phyloP scores from a whole-genome alignment of 2,888 invertebrate genomes.

The Pristionchus fissidentatus region DNA sequence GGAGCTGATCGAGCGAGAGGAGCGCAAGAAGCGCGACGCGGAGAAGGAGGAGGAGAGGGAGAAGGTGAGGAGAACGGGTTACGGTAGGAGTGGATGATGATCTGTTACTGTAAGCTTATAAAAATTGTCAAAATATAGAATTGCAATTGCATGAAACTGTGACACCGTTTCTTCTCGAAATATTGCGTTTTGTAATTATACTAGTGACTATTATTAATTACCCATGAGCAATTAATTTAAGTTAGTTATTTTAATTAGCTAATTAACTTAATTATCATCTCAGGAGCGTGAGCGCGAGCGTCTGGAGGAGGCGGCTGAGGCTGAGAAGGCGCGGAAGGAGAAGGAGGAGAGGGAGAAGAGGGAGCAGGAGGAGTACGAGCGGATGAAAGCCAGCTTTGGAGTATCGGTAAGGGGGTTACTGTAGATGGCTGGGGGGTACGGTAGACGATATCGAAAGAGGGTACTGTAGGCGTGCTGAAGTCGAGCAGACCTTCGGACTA shows the following conservation, averaged over 20 bases:
- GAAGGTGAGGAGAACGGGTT: slow-evolving; percentile 64
- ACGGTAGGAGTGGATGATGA: no score
- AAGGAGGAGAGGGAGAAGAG: slow-evolving; percentile 70
- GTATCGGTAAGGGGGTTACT: slow-evolving; percentile 57
- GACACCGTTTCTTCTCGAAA: no score
- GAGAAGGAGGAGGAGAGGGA: slow-evolving; percentile 68
- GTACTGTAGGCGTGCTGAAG: no score
- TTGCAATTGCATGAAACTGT: no score
- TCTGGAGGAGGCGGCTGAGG: slow-evolving; percentile 63
- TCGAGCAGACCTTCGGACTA: no score
- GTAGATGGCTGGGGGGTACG: no score
- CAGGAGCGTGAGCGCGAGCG: slow-evolving; percentile 51
- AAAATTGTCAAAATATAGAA: background rate
- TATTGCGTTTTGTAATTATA: no score
- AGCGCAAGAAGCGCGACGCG: slow-evolving; percentile 67
- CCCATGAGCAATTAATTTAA: no score
- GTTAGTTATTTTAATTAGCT: slow-evolving; percentile 45
- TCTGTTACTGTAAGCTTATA: background rate
- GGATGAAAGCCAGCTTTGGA: slow-evolving; percentile 73
- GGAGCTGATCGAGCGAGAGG: slow-evolving; percentile 72
- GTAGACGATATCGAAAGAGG: no score
- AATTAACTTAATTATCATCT: background rate
- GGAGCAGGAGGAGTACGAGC: slow-evolving; percentile 74
- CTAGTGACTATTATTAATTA: no score
- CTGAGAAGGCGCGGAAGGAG: slow-evolving; percentile 63